Evolutionary conservation across 2,113 vertebrate species (phyloP).

Genomic region (Andinoacara biseriatus): DNA sequence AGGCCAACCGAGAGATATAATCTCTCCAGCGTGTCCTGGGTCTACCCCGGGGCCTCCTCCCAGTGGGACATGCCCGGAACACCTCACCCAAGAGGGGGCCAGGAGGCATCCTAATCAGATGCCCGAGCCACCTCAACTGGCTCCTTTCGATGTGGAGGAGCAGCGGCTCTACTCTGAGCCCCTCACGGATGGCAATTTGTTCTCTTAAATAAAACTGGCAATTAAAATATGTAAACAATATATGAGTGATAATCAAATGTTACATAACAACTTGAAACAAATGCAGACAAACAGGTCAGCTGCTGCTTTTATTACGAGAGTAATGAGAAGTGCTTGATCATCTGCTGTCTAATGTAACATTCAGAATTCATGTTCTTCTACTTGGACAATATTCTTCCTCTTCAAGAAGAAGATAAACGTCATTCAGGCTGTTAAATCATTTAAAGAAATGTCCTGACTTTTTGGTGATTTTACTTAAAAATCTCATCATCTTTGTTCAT

Average conservation of each 20-base stretch:
- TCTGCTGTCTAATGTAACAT: background rate
- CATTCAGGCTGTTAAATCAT: background rate
- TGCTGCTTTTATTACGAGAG: background rate
- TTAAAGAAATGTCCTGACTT: background rate
- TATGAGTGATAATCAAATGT: constrained; percentile 4
- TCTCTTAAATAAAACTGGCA: constrained; percentile 29
- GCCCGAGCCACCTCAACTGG: too few species aligned
- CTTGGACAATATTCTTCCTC: background rate
- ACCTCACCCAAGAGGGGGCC: too few species aligned
- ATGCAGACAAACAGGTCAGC: background rate
- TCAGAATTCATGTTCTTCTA: constrained; percentile 1
- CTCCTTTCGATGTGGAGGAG: too few species aligned
- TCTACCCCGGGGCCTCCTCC: too few species aligned
- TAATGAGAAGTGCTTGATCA: background rate
- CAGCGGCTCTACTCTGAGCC: too few species aligned
- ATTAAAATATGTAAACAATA: constrained; percentile 5
- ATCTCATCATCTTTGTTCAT: too few species aligned
- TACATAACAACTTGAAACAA: background rate
- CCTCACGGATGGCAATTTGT: constrained; percentile 33
- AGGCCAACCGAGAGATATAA: too few species aligned
- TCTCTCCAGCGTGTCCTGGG: too few species aligned
- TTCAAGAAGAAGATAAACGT: background rate
- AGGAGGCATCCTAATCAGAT: too few species aligned
- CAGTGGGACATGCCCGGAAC: too few species aligned
- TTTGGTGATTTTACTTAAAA: background rate